These are phyloP conservation scores for Euzophera pinguis DNA, from an alignment of 2,888 invertebrate genomes.

Conservation along the genomic window DNA sequence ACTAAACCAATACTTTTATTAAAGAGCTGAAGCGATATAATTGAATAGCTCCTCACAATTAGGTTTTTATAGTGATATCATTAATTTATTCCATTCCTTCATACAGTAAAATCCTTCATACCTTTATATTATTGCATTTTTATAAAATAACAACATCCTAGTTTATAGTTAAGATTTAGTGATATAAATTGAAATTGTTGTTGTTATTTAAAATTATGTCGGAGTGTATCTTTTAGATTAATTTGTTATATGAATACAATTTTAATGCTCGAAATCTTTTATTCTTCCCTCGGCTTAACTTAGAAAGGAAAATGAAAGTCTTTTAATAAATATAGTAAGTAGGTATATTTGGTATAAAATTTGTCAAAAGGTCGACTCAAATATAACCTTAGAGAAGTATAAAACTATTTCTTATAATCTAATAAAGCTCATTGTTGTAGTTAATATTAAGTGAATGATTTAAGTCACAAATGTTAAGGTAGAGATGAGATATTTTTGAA, in stretches of 20 bases:
- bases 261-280: conserved; percentile 49
- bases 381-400: conserved; percentile 48
- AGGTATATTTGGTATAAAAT: conserved; percentile 76
- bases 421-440: conserved; percentile 62
- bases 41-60: too few species aligned
- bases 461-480: conserved; percentile 13
- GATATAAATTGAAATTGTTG: conserved; percentile 21
- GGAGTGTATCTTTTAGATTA: conserved; percentile 12
- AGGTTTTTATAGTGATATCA: background rate
- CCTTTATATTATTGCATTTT: conserved; percentile 21
- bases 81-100: background rate
- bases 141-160: conserved; percentile 13
- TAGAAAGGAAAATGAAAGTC: conserved; percentile 17
- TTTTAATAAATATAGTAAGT: conserved; percentile 27
- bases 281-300: conserved; percentile 22
- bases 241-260: conserved; percentile 43
- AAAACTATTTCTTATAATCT: conserved; percentile 37
- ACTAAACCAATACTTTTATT: too few species aligned
- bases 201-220: conserved; percentile 18
- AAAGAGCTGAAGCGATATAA: too few species aligned
- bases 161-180: conserved; percentile 20
- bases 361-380: conserved; percentile 52
- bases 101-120: background rate
- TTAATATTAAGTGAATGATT: conserved; percentile 35
- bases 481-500: background rate